phyloP scores from a whole-genome alignment of 2,113 vertebrate genomes.

The Hydropotes inermis region DNA sequence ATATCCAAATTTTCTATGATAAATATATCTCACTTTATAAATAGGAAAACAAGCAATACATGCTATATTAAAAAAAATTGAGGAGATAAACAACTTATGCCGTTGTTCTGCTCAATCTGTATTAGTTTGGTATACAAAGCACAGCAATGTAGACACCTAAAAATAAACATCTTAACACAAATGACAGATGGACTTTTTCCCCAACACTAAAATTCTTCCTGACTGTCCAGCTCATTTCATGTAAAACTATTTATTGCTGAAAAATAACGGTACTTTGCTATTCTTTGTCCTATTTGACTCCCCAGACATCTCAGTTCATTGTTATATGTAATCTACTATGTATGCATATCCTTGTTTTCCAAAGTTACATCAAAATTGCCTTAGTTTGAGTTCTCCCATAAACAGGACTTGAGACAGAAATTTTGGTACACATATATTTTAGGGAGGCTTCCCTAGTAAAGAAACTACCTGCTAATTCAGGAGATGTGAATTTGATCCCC shows the following conservation, averaged over 20 bases:
- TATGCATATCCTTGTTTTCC: background rate
- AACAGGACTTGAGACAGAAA: background rate
- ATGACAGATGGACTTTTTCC: slow-evolving; percentile 14
- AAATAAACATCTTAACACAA: slow-evolving; percentile 39
- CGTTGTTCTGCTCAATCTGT: background rate
- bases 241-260: background rate
- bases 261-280: background rate
- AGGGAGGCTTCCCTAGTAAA: background rate
- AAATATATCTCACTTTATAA: background rate
- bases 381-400: background rate
- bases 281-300: background rate
- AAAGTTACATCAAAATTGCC: background rate
- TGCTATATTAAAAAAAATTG: background rate
- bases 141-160: background rate
- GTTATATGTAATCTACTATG: background rate
- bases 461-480: background rate
- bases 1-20: background rate
- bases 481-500: background rate
- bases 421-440: background rate
- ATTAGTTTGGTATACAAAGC: slow-evolving; percentile 17
- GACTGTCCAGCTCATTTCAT: background rate
- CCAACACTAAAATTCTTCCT: background rate
- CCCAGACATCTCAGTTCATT: background rate
- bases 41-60: slow-evolving; percentile 6
- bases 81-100: background rate